Percentiles rank a stretch among this genome's conserved stretches.
Evolutionary conservation across 1,140 invertebrate genomes (phyloP).

Genomic region (Limonius californicus): DNA sequence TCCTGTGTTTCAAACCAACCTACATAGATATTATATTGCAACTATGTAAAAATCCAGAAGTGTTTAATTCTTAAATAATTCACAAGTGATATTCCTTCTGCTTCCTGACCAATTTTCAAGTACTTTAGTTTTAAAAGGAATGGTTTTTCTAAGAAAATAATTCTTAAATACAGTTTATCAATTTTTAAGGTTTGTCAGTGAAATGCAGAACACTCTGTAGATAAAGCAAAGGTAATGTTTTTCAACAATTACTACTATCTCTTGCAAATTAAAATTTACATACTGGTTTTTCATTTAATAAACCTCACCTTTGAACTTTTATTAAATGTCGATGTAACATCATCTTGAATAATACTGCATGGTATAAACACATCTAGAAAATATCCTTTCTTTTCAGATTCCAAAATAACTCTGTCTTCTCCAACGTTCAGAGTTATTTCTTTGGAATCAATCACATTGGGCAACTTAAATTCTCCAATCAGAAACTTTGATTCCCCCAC

Average conservation of each 20-base stretch:
- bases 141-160: too few species aligned
- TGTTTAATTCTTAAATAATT: too few species aligned
- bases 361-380: constrained; percentile 67
- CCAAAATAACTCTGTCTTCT: constrained; percentile 67
- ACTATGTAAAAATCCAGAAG: too few species aligned
- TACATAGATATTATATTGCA: too few species aligned
- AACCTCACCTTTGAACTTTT: constrained; percentile 54
- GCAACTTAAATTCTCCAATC: constrained; percentile 51
- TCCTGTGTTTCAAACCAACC: too few species aligned
- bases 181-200: constrained; percentile 44
- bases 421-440: constrained; percentile 64
- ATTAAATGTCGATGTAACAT: constrained; percentile 60
- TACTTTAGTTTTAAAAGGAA: too few species aligned
- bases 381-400: constrained; percentile 54
- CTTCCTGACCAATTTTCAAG: too few species aligned
- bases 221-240: too few species aligned
- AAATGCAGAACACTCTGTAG: constrained; percentile 48
- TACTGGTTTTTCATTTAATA: constrained; percentile 14
- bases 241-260: too few species aligned
- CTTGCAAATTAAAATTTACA: too few species aligned
- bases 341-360: constrained; percentile 55
- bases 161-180: too few species aligned
- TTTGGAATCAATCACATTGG: constrained; percentile 52
- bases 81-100: too few species aligned
- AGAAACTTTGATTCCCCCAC: constrained; percentile 40